Percentiles rank a stretch among this genome's conserved stretches.
phyloP scores from a whole-genome alignment of 2,797 vertebrate species.

The Mionectes olivaceus region DNA sequence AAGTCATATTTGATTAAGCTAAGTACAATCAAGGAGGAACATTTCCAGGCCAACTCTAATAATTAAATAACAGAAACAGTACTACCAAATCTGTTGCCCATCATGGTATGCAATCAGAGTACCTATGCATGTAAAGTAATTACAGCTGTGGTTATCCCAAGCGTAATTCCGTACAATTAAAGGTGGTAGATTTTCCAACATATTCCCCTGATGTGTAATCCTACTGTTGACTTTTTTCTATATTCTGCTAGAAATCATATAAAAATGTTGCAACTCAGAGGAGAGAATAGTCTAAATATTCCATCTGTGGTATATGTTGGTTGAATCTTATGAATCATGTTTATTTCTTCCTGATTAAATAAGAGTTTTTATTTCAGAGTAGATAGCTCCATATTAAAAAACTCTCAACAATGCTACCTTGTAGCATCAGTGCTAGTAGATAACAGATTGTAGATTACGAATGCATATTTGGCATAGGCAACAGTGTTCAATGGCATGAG shows the following conservation, averaged over 20 bases:
- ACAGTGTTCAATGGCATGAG: slow-evolving; percentile 66
- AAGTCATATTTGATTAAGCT: slow-evolving; percentile 57
- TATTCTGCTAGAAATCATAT: background rate
- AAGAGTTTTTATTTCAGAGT: background rate
- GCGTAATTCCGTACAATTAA: background rate
- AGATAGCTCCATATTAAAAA: slow-evolving; percentile 39
- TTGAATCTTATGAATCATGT: background rate
- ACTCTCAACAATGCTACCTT: slow-evolving; percentile 30
- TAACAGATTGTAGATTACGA: slow-evolving; percentile 70
- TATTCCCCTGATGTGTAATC: background rate
- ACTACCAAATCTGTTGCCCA: slow-evolving; percentile 56
- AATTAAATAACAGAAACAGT: slow-evolving; percentile 15
- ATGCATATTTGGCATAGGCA: slow-evolving; percentile 67
- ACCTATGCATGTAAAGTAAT: background rate
- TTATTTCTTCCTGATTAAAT: background rate
- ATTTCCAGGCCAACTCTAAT: slow-evolving; percentile 26
- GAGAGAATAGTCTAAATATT: background rate
- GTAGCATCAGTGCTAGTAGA: slow-evolving; percentile 41
- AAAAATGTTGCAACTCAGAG: background rate
- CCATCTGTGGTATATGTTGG: background rate
- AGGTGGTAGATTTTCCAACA: background rate
- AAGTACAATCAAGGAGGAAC: slow-evolving; percentile 40
- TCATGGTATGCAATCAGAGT: slow-evolving; percentile 4
- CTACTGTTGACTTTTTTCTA: background rate
- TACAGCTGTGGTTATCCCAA: background rate